These are phyloP conservation scores for Butastur rufipennis DNA, from an alignment of 2,113 vertebrate genomes.

Conservation along the genomic window DNA sequence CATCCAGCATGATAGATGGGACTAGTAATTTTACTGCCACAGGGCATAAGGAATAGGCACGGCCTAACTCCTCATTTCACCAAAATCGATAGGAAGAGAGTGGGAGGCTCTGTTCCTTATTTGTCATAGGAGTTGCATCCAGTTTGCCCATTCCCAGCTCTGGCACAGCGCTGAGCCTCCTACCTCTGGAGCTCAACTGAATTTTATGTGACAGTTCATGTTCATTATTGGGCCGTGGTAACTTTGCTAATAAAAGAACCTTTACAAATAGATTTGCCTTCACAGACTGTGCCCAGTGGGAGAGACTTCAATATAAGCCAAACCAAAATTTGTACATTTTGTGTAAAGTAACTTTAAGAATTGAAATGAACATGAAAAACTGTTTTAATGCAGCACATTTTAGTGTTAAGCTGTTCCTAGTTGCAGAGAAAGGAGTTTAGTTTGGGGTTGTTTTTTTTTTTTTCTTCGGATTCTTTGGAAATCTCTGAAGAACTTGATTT, in stretches of 20 bases:
- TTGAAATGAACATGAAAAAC: not conserved
- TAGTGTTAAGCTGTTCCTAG: not conserved
- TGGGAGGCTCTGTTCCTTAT: not conserved
- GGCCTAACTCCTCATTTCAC: not conserved
- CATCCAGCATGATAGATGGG: not conserved
- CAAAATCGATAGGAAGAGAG: not conserved
- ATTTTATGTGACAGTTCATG: accelerated
- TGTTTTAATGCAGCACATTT: not conserved
- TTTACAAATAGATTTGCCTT: not conserved
- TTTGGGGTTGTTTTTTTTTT: not conserved
- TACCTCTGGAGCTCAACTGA: not conserved
- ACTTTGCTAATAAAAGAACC: not conserved
- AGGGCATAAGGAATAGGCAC: not conserved
- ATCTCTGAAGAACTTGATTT: not conserved
- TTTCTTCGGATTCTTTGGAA: not conserved
- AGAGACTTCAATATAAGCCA: not conserved
- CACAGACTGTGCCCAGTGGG: accelerated
- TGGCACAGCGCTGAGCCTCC: accelerated
- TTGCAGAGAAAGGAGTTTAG: not conserved
- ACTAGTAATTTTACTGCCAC: not conserved
- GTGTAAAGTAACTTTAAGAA: not conserved
- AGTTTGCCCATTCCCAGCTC: not conserved
- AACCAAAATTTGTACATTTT: not conserved
- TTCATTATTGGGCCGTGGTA: not conserved
- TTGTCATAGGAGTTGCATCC: not conserved